These are phyloP conservation scores for Pipistrellus pipistrellus DNA, from an alignment of 2,797 vertebrate genomes.

Conservation along the genomic window DNA sequence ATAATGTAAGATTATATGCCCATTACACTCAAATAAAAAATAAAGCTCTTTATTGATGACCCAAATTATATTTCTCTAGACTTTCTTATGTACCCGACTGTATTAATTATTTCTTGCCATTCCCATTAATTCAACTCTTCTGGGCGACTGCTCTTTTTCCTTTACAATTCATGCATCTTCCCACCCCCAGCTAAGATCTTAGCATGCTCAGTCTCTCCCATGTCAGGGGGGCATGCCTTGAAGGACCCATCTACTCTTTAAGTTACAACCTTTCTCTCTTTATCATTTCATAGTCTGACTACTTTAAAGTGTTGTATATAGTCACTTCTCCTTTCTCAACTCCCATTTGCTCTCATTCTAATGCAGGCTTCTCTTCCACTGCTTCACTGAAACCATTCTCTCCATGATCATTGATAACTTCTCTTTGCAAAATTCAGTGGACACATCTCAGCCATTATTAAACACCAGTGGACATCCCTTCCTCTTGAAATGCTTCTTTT, in stretches of 20 bases:
- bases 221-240: neutral
- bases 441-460: neutral
- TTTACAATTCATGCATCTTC: neutral
- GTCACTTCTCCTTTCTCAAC: neutral
- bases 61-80: neutral
- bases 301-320: neutral
- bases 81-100: neutral
- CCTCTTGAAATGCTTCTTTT: neutral
- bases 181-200: neutral
- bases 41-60: neutral
- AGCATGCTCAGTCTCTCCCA: neutral
- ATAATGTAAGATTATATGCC: neutral
- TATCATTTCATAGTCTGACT: neutral
- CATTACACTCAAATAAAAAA: neutral
- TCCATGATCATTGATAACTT: neutral
- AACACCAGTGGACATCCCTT: neutral
- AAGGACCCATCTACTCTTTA: neutral
- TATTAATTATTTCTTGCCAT: neutral
- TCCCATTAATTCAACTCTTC: neutral
- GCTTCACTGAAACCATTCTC: neutral
- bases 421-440: neutral
- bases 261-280: neutral
- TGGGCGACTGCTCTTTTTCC: neutral
- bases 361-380: neutral
- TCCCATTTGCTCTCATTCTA: neutral